Evolutionary conservation across 2,113 vertebrate genomes (phyloP), one percentile per base, ranked within the genome.

Genomic region (Nesoenas mayeri): DNA sequence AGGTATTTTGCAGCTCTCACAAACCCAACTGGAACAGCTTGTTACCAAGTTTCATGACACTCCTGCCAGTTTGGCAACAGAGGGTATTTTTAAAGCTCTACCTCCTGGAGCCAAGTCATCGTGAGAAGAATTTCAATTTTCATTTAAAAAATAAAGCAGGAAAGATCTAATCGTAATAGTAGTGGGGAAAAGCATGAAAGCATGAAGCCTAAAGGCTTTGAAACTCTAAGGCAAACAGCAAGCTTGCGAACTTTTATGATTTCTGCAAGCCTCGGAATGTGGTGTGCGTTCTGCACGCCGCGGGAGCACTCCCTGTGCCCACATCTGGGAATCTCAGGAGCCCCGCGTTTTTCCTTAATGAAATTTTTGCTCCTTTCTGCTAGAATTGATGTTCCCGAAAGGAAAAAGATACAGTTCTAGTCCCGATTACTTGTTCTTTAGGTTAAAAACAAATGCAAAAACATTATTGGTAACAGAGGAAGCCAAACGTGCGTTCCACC

Each of bases 361-460:
- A 93, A 91, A 77, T 77, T 82, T 85, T 50, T 38, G n/a, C 79
- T 96, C 56, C 53, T 92, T 95, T 75, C 79, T 77, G 47, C 60
- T 57, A 69, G 50, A 24, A 96, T 85, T 78, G 4, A 4, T 31
- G 36, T 11, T 88, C 69, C 91, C 82, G 48, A 66, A 77, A 62
- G 78, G 34, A 1, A 79, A 92, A 74, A 51, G 34, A 12, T 7
- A 67, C 50, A 57, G 17, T 40, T 78, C 61, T 34, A 71, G 34
- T 56, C 50, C 48, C 69, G 54, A 44, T 31, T 50, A 31, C 14
- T 90, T 79, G 31, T 93, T 71, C 57, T 82, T 91, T 42, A 38
- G 48, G 44, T 50, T 72, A 75, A 90, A 78, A 91, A 44, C 44
- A 94, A 94, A 91, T 25, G n/a, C 70, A 74, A 67, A 21, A 2